Evolutionary conservation across 2,797 vertebrate species (phyloP).

Genomic region (Neosilurus mollespiculum): DNA sequence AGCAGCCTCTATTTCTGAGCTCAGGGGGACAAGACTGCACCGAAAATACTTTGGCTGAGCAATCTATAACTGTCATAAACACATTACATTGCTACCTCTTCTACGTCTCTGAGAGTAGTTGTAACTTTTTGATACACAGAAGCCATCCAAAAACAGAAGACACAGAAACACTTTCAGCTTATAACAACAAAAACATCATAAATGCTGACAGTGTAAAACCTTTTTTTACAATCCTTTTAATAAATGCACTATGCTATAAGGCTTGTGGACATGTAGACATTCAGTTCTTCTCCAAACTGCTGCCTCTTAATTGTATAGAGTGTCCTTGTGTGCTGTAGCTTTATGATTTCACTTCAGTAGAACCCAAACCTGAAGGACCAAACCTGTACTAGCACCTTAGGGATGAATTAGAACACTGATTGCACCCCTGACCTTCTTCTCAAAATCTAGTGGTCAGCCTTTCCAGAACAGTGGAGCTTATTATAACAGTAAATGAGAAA

Average conservation of each 20-base stretch:
- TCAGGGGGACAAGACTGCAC: background rate
- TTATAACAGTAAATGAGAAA: background rate
- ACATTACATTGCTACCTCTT: background rate
- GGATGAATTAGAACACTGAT: background rate
- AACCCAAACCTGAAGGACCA: background rate
- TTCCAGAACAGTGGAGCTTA: background rate
- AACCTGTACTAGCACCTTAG: background rate
- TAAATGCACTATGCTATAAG: background rate
- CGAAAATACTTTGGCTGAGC: background rate
- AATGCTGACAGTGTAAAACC: background rate
- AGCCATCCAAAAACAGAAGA: background rate
- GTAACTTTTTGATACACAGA: background rate
- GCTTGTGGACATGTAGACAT: background rate
- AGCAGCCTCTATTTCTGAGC: background rate
- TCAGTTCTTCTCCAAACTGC: background rate
- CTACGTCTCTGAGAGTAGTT: background rate
- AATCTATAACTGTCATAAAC: background rate
- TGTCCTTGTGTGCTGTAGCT: background rate
- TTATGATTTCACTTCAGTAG: background rate
- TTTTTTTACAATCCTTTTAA: background rate
- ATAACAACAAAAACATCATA: background rate
- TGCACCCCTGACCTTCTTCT: background rate
- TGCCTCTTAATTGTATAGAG: background rate
- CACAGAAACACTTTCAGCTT: background rate
- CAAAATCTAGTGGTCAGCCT: background rate